These are phyloP conservation scores for Oryzias dopingdopingensis DNA, from an alignment of 2,797 vertebrate species.

Conservation along the genomic window DNA sequence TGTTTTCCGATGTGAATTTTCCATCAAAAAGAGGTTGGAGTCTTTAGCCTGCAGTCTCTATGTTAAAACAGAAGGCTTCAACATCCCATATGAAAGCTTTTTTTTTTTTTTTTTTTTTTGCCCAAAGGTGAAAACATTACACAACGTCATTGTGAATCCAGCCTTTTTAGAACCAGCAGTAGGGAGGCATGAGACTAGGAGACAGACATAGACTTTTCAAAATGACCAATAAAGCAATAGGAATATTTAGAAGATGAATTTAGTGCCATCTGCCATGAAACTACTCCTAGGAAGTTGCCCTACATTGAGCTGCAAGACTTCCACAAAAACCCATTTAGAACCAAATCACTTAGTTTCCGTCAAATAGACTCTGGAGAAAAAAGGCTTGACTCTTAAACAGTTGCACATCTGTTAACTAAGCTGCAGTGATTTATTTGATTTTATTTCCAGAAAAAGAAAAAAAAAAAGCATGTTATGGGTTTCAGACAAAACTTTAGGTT, in stretches of 20 bases:
- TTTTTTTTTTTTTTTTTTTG: conserved; percentile 32
- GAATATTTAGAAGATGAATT: conserved; percentile 77
- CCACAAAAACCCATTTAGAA: conserved; percentile 66
- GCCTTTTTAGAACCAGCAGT: conserved; percentile 53
- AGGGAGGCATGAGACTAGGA: conserved; percentile 37
- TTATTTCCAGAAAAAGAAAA: conserved; percentile 33
- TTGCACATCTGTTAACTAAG: conserved; percentile 75
- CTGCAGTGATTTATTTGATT: conserved; percentile 71
- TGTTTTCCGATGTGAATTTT: conserved; percentile 54
- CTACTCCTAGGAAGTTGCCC: conserved; percentile 69
- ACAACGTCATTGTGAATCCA: conserved; percentile 65
- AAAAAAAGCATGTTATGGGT: conserved; percentile 34
- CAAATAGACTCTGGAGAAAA: conserved; percentile 74
- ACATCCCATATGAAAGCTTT: conserved; percentile 73
- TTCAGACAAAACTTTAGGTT: conserved; percentile 40
- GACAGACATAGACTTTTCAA: conserved; percentile 34
- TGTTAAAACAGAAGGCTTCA: conserved; percentile 64
- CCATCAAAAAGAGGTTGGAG: conserved; percentile 34
- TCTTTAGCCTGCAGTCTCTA: conserved; percentile 59
- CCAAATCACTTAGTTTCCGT: conserved; percentile 73
- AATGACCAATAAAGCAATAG: conserved; percentile 64
- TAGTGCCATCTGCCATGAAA: conserved; percentile 73
- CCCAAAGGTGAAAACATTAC: conserved; percentile 73
- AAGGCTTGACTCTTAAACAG: conserved; percentile 73
- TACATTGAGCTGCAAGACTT: conserved; percentile 68